Evolutionary conservation across 2,888 invertebrate genomes (phyloP), one percentile per base, ranked within the genome.

Genomic region (Cantharis rufa): DNA sequence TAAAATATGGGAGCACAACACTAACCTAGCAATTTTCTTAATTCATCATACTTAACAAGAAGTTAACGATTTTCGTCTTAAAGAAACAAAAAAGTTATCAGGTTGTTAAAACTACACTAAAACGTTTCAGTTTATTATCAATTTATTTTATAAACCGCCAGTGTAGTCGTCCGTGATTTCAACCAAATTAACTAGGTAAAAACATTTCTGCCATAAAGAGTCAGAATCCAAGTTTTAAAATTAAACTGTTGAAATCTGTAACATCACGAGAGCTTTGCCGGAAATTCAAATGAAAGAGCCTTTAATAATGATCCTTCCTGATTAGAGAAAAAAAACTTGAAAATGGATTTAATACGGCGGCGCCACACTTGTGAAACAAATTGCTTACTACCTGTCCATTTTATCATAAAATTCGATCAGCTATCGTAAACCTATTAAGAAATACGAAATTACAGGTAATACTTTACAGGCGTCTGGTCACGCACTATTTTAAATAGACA

Each of bases 371-470:
- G 62, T 63, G 21, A 63, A 28, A 27, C 73, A 71, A 77, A 74
- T 77, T 77, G 68, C 71, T 69, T 69, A 28, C 21, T 21, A 76
- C 27, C 70, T 48, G 48, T 15, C 68, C 69, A 69, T 32, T 74
- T 77, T 77, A 77, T 77, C 77, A 66, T n/a, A 71, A 28, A 70
- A 48, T 21, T 64, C 62, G 77, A 77, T 74, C 77, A 62, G 70
- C 71, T 69, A 63, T 71, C 63, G 69, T 69, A 69, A 74, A 62
- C 77, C 74, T 74, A 74, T 77, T 76, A 77, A 77, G 74, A 77
- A 77, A 74, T 74, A 74, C 71, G 69, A 77, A 77, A 77, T 77
- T 77, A 66, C 28, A 74, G 71, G 77, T 77, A 77, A 77, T 74
- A 71, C 77, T 74, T 72, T 68, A 66, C 62, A 69, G 77, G 74